Evolutionary conservation across 2,797 vertebrate genomes (phyloP).

Genomic region (Bovichtus diacanthus): DNA sequence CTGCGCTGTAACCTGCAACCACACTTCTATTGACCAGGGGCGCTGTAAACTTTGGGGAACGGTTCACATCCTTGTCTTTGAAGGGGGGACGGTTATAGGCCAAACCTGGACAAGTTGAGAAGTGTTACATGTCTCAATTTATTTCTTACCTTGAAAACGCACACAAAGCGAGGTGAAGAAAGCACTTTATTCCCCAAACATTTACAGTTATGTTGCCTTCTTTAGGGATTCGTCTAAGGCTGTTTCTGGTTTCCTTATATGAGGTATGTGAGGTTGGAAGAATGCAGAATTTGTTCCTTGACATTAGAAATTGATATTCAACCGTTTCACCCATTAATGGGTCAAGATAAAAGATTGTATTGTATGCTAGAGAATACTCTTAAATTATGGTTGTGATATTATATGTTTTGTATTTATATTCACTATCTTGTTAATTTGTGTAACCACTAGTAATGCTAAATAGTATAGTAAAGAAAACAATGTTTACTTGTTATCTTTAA

Average conservation of each 20-base stretch:
- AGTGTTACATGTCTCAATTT: not conserved
- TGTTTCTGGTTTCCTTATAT: not conserved
- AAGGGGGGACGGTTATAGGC: constrained; percentile 71
- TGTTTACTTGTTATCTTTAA: not conserved
- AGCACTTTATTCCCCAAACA: not conserved
- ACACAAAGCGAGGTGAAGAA: not conserved
- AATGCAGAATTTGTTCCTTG: not conserved
- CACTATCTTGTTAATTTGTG: not conserved
- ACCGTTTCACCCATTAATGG: not conserved
- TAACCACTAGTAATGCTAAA: not conserved
- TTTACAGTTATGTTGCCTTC: not conserved
- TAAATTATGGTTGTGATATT: not conserved
- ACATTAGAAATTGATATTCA: constrained; percentile 5
- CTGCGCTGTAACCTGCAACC: constrained; percentile 89
- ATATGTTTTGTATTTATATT: not conserved
- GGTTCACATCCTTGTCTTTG: constrained; percentile 85
- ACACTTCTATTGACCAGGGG: constrained; percentile 89
- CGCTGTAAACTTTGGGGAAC: constrained; percentile 89
- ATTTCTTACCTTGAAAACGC: not conserved
- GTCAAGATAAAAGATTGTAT: not conserved
- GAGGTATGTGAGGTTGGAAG: not conserved
- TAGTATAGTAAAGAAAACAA: not conserved
- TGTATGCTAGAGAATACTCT: not conserved
- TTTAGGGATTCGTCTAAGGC: too few species aligned
- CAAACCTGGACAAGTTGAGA: constrained; percentile 76